Evolutionary conservation across 2,797 vertebrate species (phyloP).

Genomic region (Smutsia temminckii): DNA sequence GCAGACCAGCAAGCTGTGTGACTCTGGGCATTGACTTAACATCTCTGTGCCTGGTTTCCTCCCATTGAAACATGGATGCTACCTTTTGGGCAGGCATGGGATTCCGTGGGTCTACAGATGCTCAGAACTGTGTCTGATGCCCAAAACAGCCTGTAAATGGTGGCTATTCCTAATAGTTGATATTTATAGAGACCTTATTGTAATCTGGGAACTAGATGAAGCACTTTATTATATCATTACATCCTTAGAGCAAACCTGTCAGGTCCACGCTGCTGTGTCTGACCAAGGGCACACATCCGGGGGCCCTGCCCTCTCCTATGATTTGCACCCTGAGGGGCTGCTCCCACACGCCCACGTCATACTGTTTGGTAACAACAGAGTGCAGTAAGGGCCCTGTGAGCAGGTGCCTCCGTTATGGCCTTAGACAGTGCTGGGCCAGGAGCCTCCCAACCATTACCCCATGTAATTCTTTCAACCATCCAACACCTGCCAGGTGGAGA

Average conservation of each 20-base stretch:
- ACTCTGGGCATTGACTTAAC: not conserved
- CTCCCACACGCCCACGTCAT: accelerated
- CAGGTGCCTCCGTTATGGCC: accelerated
- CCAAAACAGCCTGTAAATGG: not conserved
- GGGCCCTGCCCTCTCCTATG: not conserved
- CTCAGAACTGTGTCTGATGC: not conserved
- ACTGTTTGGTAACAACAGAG: accelerated
- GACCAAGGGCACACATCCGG: not conserved
- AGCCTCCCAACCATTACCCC: accelerated
- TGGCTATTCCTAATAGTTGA: not conserved
- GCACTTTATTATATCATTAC: not conserved
- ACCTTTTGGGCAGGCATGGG: accelerated
- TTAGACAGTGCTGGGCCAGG: not conserved
- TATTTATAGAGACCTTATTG: not conserved
- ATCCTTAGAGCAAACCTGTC: not conserved
- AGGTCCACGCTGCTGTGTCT: accelerated
- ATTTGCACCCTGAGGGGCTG: accelerated
- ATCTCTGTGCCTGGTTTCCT: not conserved
- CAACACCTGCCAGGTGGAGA: not conserved
- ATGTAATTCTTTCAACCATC: accelerated
- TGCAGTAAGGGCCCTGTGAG: accelerated
- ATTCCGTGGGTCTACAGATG: accelerated
- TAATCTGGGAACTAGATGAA: not conserved
- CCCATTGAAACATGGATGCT: not conserved
- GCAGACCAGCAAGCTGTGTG: not conserved